phyloP scores from a whole-genome alignment of 2,113 vertebrate genomes.

The Glaucidium brasilianum region DNA sequence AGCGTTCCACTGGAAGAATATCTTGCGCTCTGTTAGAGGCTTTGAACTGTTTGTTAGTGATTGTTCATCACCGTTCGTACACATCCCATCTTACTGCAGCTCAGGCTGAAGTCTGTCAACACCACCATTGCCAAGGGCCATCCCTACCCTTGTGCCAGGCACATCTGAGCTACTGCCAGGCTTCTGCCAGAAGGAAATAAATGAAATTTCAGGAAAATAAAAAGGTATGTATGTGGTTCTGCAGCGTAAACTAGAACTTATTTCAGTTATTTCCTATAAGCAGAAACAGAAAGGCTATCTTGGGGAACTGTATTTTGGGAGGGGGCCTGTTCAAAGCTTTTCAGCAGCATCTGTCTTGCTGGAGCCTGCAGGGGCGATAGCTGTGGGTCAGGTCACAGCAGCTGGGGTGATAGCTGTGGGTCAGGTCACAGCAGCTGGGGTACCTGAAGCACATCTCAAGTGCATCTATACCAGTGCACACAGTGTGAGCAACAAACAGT shows the following conservation, averaged over 20 bases:
- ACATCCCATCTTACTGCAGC: neutral
- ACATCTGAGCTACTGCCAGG: accelerated
- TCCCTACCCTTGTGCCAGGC: neutral
- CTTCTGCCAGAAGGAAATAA: neutral
- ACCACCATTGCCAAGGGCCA: neutral
- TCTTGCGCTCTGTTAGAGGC: accelerated
- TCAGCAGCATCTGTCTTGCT: accelerated
- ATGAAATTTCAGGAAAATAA: neutral
- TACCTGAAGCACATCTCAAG: too few relatives aligned
- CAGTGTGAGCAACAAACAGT: too few relatives aligned
- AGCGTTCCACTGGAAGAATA: neutral
- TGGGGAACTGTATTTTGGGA: neutral
- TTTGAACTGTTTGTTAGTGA: neutral
- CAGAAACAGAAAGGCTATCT: neutral
- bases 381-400: neutral
- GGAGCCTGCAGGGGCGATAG: accelerated
- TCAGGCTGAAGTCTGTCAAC: neutral
- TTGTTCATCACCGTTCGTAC: accelerated
- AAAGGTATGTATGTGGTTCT: neutral
- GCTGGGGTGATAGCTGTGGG: accelerated
- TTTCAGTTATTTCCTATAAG: neutral
- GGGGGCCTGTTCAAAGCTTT: accelerated
- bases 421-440: too few relatives aligned
- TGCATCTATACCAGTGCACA: too few relatives aligned
- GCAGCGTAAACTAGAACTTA: neutral